Evolutionary conservation across 2,888 invertebrate species (phyloP), one percentile per base, ranked within the genome.

Genomic region (Barypeithes pellucidus): DNA sequence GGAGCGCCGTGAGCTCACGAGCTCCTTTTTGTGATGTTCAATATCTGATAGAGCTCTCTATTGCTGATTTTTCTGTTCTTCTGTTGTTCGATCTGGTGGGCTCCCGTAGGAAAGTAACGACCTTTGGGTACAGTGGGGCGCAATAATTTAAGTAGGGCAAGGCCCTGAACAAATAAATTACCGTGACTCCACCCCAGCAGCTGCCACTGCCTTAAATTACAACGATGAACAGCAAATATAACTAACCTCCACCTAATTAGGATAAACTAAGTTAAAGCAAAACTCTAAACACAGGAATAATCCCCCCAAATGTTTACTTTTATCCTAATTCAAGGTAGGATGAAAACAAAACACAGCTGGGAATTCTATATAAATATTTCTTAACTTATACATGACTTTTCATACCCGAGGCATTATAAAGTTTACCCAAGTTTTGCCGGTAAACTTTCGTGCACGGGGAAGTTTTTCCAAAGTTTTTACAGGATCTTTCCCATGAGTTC

Each of bases 311-410:
- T 70, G 71, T 72, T 72, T 72, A 66, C 71, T 24, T 66, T 59
- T 39, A 52, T 29, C 29, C 29, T 66, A 66, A 72, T 72, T 65
- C 61, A 66, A 59, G 66, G 65, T 66, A 66, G 65, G 60, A 63
- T 33, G 29, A 39, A 60, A 72, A 66, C 71, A 72, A 65, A 72
- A 72, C 71, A 72, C 66, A 72, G 59, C 57, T 65, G 71, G 66
- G 71, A 72, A 60, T 72, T 72, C 71, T 66, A 61, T 72, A 72
- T 60, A 72, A 72, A 72, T 72, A 72, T 72, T 65, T 66, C 59
- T 16, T 66, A 72, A 72, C 71, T 72, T 72, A 66, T 60, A 72
- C 70, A 59, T 65, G 65, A 71, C 65, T 71, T 71, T 71, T 71
- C 70, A 59, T 71, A 65, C 70, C 65, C 20, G 65, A 54, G 65